Base-by-base conservation (phyloP, 2,113 vertebrate genomes). In the Platichthys flesus region DNA sequence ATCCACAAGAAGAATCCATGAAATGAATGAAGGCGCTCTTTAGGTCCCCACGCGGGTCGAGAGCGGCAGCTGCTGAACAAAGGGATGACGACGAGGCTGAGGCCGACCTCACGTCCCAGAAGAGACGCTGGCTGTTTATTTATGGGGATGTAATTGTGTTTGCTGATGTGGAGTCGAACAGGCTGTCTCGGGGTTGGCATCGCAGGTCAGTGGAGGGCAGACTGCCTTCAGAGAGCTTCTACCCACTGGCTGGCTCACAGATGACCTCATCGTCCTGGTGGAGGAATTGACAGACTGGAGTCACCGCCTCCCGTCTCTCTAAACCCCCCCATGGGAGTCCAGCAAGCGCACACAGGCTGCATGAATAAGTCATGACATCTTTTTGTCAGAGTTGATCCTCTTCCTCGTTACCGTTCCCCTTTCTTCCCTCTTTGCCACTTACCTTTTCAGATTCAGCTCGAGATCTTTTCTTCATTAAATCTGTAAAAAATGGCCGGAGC, bases 281-380 rank as follows among this genome's bases (percentile, higher is more conserved):
- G 9, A 20, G 54, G 6, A 54, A 12, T 54, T 4, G 54, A 88
- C 72, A 73, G 80, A 54, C 72, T 47, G 16, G 76, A 58, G 42
- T 31, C 21, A 47, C 59, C 28, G 68, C 76, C 71, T 83, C 74
- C 81, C 75, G 52, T 80, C 74, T 49, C 28, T 76, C 75, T 85
- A 81, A 85, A 75, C 67, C 66, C 49, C 67, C 90, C 87, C 82
- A n/a, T 42, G 89, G 80, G 92, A 89, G 64, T 72, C 65, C 13
- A 66, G 64, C 76, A 70, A 76, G 71, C 87, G 9, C 71, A 76
- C 82, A 64, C 59, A 45, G 72, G 76, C 59, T 61, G 66, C 64
- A 91, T 93, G 86, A 92, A 93, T 94, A 92, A 93, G 67, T 82
- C 82, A 94, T 93, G 80, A 89, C 21, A 28, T 81, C 58, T 75